phyloP scores from a whole-genome alignment of 2,888 invertebrate species.

The Diarsia dahlii region DNA sequence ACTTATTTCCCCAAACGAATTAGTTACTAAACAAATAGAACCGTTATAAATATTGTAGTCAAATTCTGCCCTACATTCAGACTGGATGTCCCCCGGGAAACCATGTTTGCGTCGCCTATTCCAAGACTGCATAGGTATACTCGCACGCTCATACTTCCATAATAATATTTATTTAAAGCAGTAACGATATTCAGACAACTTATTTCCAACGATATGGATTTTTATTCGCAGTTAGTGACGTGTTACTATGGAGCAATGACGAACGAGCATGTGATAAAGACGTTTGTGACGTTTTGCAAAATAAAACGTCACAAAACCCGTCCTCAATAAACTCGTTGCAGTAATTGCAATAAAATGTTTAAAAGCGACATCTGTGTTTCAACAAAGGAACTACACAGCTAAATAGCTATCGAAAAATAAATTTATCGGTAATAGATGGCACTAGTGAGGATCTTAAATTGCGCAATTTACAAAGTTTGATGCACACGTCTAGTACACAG shows the following conservation, averaged over 20 bases:
- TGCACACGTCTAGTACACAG: too few relatives aligned
- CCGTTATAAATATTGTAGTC: conserved; percentile 4
- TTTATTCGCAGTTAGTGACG: neutral
- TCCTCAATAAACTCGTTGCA: neutral
- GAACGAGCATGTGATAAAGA: neutral
- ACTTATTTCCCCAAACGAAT: conserved; percentile 11
- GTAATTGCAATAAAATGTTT: neutral
- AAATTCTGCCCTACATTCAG: neutral
- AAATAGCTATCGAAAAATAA: neutral
- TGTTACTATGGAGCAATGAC: neutral
- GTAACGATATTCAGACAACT: conserved; percentile 53
- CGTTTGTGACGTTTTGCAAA: neutral
- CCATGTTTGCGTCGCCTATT: conserved; percentile 18
- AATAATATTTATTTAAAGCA: neutral
- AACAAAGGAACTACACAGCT: neutral
- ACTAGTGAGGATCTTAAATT: too few relatives aligned
- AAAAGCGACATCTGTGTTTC: neutral
- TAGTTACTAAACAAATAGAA: conserved; percentile 19
- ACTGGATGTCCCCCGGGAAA: conserved; percentile 1
- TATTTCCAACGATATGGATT: conserved; percentile 1
- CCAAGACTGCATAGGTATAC: conserved; percentile 10
- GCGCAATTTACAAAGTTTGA: too few relatives aligned
- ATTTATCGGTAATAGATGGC: too few relatives aligned
- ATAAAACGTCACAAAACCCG: neutral
- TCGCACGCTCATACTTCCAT: neutral